Base-by-base conservation (phyloP, 2,113 vertebrate genomes). In the Rana temporaria region DNA sequence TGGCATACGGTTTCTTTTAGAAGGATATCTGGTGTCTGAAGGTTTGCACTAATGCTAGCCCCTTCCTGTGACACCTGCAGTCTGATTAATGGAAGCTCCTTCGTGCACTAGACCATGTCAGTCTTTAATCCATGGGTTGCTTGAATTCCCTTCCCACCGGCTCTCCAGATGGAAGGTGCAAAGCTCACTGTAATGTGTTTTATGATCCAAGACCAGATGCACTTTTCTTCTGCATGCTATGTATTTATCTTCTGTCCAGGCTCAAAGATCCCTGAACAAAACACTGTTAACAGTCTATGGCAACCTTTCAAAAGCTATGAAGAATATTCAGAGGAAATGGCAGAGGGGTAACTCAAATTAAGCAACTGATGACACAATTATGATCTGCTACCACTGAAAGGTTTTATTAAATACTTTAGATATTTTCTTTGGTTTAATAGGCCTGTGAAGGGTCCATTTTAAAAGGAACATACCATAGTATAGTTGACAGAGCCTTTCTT, bases 171-270 rank as follows among this genome's bases (percentile, higher is more conserved):
- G 86, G 84, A 82, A 84, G 57, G 48, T 85, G 86, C 78, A 64
- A 14, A 48, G 86, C 62, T 84, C 57, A 86, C 89, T 89, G 79
- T 71, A 89, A 85, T 85, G n/a, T 85, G 2, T 20, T 84, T 74
- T 83, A 83, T 83, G 81, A 83, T 76, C 81, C 81, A 83, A 83
- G 71, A 62, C 65, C 71, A 75, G 76, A 80, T 57, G 77, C 85
- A 17, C 81, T 84, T 86, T 86, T 26, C 1, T 0, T 72, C 48
- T 82, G 1, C 0, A 69, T 38, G 16, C 81, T 88, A 60, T 52
- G 17, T 82, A 74, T 84, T 86, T 65, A 83, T 80, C 82, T 77
- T 82, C 84, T 84, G 81, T 86, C 14, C 86, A 79, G 84, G 85
- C 87, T 63, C 62, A 86, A 22, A 68, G 60, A 0, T 68, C 0